A percentile compares a stretch with the other conserved stretches of the same genome.
Conservation (phyloP, 1,140 invertebrate species). For the Bradysia coprophila region DNA sequence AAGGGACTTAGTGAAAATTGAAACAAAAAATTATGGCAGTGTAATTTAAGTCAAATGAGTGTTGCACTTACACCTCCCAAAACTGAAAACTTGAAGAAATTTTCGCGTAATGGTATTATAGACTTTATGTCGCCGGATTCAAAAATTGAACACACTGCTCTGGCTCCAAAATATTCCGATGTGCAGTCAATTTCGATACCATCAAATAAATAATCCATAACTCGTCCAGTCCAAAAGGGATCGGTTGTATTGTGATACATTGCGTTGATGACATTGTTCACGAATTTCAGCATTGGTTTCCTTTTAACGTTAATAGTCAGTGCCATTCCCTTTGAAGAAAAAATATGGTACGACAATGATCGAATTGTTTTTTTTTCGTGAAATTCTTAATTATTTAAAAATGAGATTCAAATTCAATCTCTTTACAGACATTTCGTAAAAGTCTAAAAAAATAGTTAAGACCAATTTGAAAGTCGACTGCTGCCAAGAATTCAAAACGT, state of each 20-base stretch:
- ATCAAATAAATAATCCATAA: background rate
- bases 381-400: too few species aligned
- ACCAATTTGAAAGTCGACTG: too few species aligned
- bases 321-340: constrained; percentile 28
- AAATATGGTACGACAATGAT: too few species aligned
- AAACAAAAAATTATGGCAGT: too few species aligned
- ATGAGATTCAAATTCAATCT: too few species aligned
- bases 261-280: constrained; percentile 28
- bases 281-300: constrained; percentile 37
- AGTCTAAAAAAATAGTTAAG: too few species aligned
- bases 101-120: background rate
- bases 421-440: too few species aligned
- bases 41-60: too few species aligned
- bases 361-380: too few species aligned
- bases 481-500: too few species aligned
- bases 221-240: background rate
- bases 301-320: constrained; percentile 28
- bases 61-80: constrained; percentile 38
- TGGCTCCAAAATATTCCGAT: background rate
- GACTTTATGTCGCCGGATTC: background rate
- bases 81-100: constrained; percentile 11
- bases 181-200: background rate
- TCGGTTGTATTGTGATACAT: background rate
- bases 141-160: background rate
- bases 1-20: too few species aligned